Conservation (phyloP, 1,140 invertebrate species). For the Bradynema listronoti region DNA sequence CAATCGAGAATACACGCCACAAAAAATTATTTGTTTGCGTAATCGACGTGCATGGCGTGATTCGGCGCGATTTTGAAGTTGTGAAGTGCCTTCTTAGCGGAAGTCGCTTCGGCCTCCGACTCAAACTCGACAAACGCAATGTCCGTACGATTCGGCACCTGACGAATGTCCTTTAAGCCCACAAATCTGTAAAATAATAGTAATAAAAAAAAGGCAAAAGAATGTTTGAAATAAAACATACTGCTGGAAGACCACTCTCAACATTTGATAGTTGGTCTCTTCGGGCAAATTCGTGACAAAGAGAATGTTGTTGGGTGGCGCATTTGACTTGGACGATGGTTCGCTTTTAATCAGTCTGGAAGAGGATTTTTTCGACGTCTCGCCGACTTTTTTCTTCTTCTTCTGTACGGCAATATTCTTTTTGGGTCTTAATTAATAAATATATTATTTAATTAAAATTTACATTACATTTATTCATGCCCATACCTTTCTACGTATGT, state of each 20-base stretch:
- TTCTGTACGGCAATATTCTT: conserved; percentile 38
- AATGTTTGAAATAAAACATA: conserved; percentile 61
- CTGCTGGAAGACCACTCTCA: conserved; percentile 98
- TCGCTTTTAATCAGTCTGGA: conserved; percentile 34
- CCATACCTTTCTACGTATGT: conserved; percentile 77
- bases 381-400: conserved; percentile 36
- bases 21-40: conserved; percentile 87
- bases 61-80: conserved; percentile 97
- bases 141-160: conserved; percentile 93
- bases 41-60: conserved; percentile 98
- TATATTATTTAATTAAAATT: background rate
- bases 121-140: conserved; percentile 99
- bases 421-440: conserved; percentile 26
- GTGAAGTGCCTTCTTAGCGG: conserved; percentile 91
- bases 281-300: conserved; percentile 97
- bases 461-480: background rate
- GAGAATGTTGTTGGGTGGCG: conserved; percentile 95
- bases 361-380: conserved; percentile 29
- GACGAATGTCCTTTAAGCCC: conserved; percentile 96
- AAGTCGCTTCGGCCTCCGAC: conserved; percentile 87
- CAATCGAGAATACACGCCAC: too few relatives aligned
- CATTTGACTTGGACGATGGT: conserved; percentile 64
- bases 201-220: background rate
- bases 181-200: conserved; percentile 73
- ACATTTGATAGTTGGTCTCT: conserved; percentile 98